A percentile compares a stretch with the other conserved stretches of the same genome.
Conservation (phyloP, 1,140 invertebrate species). For the Papilio xuthus region DNA sequence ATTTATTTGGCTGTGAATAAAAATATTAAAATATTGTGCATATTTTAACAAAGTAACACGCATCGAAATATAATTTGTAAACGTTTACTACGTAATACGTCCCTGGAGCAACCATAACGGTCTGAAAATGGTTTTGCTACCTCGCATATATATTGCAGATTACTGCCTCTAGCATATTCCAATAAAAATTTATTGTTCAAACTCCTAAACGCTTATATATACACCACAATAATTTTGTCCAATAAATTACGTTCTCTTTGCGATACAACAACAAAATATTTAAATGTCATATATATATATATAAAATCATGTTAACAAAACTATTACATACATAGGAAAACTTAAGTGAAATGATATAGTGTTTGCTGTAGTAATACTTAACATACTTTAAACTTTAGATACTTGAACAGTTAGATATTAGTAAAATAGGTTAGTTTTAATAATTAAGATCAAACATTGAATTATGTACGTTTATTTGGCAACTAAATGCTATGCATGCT, state of each 20-base stretch:
- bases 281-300: too few species aligned
- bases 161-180: slow-evolving; percentile 20
- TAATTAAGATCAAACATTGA: too few species aligned
- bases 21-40: not conserved
- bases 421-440: too few species aligned
- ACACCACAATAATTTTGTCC: not conserved
- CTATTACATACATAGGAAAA: too few species aligned
- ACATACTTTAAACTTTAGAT: too few species aligned
- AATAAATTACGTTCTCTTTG: not conserved
- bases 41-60: not conserved
- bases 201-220: slow-evolving; percentile 1
- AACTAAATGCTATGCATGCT: too few species aligned
- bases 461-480: too few species aligned
- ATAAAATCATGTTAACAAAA: too few species aligned
- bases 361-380: too few species aligned
- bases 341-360: too few species aligned
- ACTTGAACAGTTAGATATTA: too few species aligned
- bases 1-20: not conserved
- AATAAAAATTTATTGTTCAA: slow-evolving; percentile 20
- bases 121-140: slow-evolving; percentile 21
- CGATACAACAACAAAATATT: too few species aligned
- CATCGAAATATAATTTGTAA: not conserved
- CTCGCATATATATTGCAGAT: slow-evolving; percentile 20
- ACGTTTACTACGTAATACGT: slow-evolving; percentile 18
- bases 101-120: slow-evolving; percentile 18